phyloP scores from a whole-genome alignment of 1,140 invertebrate genomes.

The Chelonus insularis region DNA sequence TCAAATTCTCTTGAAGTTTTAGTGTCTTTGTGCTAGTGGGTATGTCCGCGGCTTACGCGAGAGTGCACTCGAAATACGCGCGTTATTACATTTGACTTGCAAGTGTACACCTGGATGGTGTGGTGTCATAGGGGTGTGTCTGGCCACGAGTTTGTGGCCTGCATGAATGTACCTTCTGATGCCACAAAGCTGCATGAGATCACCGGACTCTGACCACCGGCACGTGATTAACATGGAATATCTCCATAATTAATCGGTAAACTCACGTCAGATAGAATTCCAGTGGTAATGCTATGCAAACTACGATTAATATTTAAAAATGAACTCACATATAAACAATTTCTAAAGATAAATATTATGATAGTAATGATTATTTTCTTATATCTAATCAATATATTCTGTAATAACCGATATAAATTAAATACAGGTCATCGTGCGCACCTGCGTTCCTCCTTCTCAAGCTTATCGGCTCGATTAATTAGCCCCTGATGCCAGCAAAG shows the following conservation, averaged over 20 bases:
- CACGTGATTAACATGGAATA: slow-evolving; percentile 41
- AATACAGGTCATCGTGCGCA: slow-evolving; percentile 5
- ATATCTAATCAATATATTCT: too few species aligned
- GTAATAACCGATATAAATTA: background rate
- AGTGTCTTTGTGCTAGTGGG: background rate
- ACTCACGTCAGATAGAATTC: slow-evolving; percentile 10
- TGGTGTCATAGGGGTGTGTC: background rate
- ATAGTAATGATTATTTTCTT: too few species aligned
- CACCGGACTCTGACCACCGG: slow-evolving; percentile 32
- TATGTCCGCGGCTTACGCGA: background rate
- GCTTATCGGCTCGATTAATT: slow-evolving; percentile 12
- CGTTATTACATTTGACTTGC: slow-evolving; percentile 29
- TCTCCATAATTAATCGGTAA: slow-evolving; percentile 46
- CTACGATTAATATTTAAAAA: too few species aligned
- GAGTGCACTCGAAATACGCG: slow-evolving; percentile 8
- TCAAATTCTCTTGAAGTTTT: background rate
- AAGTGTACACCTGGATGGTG: slow-evolving; percentile 10
- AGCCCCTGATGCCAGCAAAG: background rate
- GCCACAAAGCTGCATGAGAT: slow-evolving; percentile 20
- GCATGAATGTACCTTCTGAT: slow-evolving; percentile 25
- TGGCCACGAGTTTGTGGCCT: slow-evolving; percentile 20
- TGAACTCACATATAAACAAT: too few species aligned
- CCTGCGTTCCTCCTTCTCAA: background rate
- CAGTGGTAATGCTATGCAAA: background rate
- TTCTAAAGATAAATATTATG: too few species aligned